Evolutionary conservation across 2,888 invertebrate genomes (phyloP), one percentile per base, ranked within the genome.

Genomic region (Cosmorhoe ocellata): DNA sequence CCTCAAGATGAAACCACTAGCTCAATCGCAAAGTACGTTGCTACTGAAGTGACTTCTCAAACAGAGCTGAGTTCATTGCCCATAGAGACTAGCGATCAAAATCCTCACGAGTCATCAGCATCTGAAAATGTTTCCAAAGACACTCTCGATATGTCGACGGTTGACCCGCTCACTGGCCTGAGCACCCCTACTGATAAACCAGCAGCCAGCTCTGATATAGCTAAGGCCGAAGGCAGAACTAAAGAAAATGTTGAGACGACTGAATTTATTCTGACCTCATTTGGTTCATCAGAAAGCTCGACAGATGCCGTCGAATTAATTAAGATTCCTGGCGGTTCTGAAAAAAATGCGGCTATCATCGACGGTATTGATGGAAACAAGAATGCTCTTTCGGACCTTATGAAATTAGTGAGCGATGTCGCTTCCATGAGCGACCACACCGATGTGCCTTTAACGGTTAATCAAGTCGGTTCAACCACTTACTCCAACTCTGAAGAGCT

Each of bases 81-180:
- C 0, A 79, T 89, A 18, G 89, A 88, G 65, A 87, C 88, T 0
- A 89, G 87, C 60, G 86, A 88, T 47, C 89, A 84, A 60, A 87
- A 88, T 42, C 88, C 89, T 6, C 84, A 81, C 12, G 81, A 81
- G 34, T 75, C 69, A 4, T 67, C 76, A 38, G 74, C 65, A 9
- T 67, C 76, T 2, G 84, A 84, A 34, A 78, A 69, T 48, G 69
- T 71, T 14, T 69, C 68, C 1, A 79, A 79, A 58, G 79, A 80
- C 13, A 75, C 69, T 51, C 62, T 64, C 12, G 59, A 69, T 10
- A 55, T 67, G 22, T 78, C 79, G 0, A 84, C 84, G 0, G 49
- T 56, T 7, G 69, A 74, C 28, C 62, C 78, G 0, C 48, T 68
- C 0, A 49, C 57, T n/a, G 69, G 74, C 30, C 59, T 75, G 1